Conservation (phyloP, 1,140 invertebrate species). For the Reticulitermes speratus region DNA sequence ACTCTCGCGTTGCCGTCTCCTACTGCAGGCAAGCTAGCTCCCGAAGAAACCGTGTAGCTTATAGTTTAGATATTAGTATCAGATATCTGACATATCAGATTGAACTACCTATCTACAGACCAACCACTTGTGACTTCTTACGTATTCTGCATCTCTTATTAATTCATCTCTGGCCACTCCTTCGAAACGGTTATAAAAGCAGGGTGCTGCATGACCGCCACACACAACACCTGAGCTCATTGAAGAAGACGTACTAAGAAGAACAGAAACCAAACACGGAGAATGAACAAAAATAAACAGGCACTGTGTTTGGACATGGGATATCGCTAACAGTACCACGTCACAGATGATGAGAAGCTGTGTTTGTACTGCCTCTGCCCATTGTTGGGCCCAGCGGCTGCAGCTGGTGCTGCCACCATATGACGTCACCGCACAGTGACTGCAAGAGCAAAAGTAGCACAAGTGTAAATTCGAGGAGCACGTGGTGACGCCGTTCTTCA, state of each 20-base stretch:
- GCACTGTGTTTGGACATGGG: not conserved
- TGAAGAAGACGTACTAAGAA: not conserved
- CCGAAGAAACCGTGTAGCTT: too few relatives aligned
- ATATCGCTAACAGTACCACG: conserved; percentile 14
- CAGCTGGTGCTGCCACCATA: not conserved
- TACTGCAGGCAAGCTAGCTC: too few relatives aligned
- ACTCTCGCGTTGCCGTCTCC: too few relatives aligned
- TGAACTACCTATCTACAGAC: too few relatives aligned
- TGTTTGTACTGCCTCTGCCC: conserved; percentile 17
- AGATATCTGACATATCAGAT: too few relatives aligned
- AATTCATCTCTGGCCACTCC: too few relatives aligned
- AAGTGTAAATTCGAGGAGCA: not conserved
- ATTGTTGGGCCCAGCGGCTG: conserved; percentile 11
- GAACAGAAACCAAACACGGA: not conserved
- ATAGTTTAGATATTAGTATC: too few relatives aligned
- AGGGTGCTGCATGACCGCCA: not conserved
- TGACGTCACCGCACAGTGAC: not conserved
- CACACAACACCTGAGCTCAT: not conserved
- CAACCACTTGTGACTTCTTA: too few relatives aligned
- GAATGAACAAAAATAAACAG: conserved; percentile 13
- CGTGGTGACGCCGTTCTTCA: too few relatives aligned
- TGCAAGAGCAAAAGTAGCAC: not conserved
- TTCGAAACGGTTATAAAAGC: not conserved
- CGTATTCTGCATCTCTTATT: too few relatives aligned
- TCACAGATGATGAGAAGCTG: not conserved